Conservation (phyloP, 2,113 vertebrate species). For the Nycticorax nycticorax region DNA sequence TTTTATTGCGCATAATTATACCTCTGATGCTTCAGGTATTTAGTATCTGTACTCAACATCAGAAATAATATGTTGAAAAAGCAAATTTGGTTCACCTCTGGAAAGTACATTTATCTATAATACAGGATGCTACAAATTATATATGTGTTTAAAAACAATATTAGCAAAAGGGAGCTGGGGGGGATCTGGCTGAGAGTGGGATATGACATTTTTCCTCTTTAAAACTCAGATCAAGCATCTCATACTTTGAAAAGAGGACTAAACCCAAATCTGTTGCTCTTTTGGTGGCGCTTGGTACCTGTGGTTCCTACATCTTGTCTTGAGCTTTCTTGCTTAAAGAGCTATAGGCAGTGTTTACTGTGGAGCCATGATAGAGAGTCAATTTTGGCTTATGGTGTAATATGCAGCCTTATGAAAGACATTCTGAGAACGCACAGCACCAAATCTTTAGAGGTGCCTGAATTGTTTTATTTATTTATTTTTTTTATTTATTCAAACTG, state of each 20-base stretch:
- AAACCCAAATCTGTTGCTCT: neutral
- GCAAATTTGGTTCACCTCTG: neutral
- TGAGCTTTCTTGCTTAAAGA: neutral
- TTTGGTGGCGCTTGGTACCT: neutral
- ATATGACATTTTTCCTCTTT: neutral
- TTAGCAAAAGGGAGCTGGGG: neutral
- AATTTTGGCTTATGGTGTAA: neutral
- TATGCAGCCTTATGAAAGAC: neutral
- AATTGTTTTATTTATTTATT: neutral
- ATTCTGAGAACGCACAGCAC: neutral
- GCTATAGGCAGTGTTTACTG: neutral
- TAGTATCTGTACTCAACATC: neutral
- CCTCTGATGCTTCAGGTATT: neutral
- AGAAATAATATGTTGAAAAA: neutral
- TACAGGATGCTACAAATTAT: neutral
- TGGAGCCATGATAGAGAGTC: neutral
- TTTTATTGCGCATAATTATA: neutral
- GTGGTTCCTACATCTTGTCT: neutral
- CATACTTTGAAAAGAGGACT: neutral
- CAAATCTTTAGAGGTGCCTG: neutral
- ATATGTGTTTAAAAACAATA: neutral
- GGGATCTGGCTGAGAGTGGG: neutral
- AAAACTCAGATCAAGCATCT: neutral
- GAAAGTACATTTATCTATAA: neutral
- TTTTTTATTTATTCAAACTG: neutral